Evolutionary conservation across 2,888 invertebrate genomes (phyloP), one percentile per base, ranked within the genome.

Genomic region (Junonia oenone): DNA sequence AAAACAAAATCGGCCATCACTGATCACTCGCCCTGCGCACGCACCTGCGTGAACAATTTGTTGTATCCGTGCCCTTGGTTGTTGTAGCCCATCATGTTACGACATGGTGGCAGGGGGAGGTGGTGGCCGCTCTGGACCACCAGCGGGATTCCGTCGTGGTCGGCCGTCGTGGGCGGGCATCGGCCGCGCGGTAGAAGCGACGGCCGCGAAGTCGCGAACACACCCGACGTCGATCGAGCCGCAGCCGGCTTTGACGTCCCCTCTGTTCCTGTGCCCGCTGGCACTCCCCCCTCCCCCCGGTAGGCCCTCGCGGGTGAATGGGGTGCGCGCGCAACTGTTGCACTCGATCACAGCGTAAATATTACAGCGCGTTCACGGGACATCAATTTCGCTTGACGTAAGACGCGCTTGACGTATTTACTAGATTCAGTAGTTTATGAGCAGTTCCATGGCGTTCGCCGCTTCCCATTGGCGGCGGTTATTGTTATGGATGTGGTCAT

Each of bases 11-110:
- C 43, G 43, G 43, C 26, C 43, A 43, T 43, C 43, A 43, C 43
- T 43, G 43, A 43, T 43, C 43, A 43, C 43, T 43, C 26, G 43
- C 54, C 51, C 53, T 51, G 55, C 55, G 55, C 51, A 68, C 83
- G 78, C 80, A 95, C 95, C 95, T 95, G 95, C 60, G 95, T 94
- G 76, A 95, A 95, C 79, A 95, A 92, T 92, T 95, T 95, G 92
- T 95, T 95, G 92, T 95, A 95, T 80, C 95, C 95, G 78, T 94
- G 92, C 83, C 92, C 93, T 83, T 93, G 93, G 91, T 92, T 93
- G 91, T 92, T 94, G 91, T 94, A 95, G 73, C 94, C 93, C 91
- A 95, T 94, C 93, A 94, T 94, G 88, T 88, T 93, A 90, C 92
- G 92, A 83, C 93, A 93, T 92, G 90, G 88, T 68, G 90, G 89